Evolutionary conservation across 2,888 invertebrate genomes (phyloP), one percentile per base, ranked within the genome.

Genomic region (Orchesella flavescens): DNA sequence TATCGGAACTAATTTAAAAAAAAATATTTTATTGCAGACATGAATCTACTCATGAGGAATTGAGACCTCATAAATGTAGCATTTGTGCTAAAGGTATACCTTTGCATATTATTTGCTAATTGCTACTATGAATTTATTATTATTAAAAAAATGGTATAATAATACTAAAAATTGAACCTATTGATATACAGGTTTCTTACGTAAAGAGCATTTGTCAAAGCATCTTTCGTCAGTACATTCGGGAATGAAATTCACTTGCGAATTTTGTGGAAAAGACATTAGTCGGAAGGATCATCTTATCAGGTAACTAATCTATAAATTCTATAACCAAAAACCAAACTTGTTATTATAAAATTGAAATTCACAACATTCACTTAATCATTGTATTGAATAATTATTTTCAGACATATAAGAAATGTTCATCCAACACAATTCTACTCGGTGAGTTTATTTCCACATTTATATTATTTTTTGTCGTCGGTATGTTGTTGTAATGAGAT

Each of bases 261-360:
- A 86, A 53, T 87, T 87, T 76, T 87, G 87, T 72, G 86, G 86
- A 12, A 87, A 87, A 55, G 84, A 87, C 46, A 86, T 88, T 46
- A 81, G 81, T 12, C 77, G 88, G 12, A 86, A 86, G 63, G 88
- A 88, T 66, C 88, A 88, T 75, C 34, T 88, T 2, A 81, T 88
- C 23, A 24, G 66, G 66, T 66, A 21, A 19, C 19, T 75, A 74
- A 34, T 24, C n/a, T n/a, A n/a, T n/a, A n/a, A n/a, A n/a, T n/a
- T n/a, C n/a, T n/a, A n/a, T n/a, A n/a, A n/a, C n/a, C n/a, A n/a
- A n/a, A n/a, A n/a, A n/a, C n/a, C n/a, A n/a, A n/a, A n/a, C n/a
- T n/a, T n/a, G n/a, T n/a, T n/a, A n/a, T n/a, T n/a, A n/a, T n/a
- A n/a, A n/a, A n/a, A n/a, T n/a, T n/a, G n/a, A n/a, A n/a, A n/a